A percentile compares a stretch with the other conserved stretches of the same genome.
These are phyloP conservation scores for Proterorhinus semilunaris DNA, from an alignment of 2,113 vertebrate species.

Conservation along the genomic window DNA sequence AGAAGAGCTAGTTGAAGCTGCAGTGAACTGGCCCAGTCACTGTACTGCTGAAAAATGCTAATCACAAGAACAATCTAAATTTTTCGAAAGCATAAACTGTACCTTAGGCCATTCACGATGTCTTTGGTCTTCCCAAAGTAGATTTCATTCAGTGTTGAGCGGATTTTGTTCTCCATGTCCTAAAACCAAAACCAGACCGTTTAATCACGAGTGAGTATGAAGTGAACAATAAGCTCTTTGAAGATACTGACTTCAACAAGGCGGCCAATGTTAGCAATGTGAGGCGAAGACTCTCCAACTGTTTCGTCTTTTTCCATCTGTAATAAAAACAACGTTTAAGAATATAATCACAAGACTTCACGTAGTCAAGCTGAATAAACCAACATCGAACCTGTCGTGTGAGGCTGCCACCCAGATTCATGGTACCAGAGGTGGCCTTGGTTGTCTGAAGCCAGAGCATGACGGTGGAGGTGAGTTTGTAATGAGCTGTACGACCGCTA, in stretches of 20 bases:
- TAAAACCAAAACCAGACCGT: conserved; percentile 52
- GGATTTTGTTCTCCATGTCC: conserved; percentile 99
- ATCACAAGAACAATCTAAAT: no score
- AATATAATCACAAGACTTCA: fast-evolving
- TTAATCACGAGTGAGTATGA: not conserved
- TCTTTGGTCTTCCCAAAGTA: conserved; percentile 99
- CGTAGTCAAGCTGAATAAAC: not conserved
- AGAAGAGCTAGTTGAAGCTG: not conserved
- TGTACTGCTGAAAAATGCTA: not conserved
- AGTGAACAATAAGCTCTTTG: not conserved
- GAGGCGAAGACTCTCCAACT: conserved; percentile 92
- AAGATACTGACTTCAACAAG: conserved; percentile 89
- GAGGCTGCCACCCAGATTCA: conserved; percentile 98
- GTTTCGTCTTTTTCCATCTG: conserved; percentile 98
- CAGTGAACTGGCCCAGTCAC: not conserved
- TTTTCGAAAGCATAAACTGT: conserved; percentile 34
- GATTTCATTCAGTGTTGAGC: conserved; percentile 99
- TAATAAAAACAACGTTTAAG: conserved; percentile 3
- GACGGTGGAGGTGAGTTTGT: conserved; percentile 99
- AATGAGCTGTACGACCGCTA: conserved; percentile 97
- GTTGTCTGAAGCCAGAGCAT: conserved; percentile 99
- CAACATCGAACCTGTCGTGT: conserved; percentile 87
- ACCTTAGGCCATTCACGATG: conserved; percentile 98
- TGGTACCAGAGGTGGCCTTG: conserved; percentile 94
- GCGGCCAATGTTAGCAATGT: conserved; percentile 98